Conservation (phyloP, 2,888 invertebrate genomes). For the Deroplatys truncata region DNA sequence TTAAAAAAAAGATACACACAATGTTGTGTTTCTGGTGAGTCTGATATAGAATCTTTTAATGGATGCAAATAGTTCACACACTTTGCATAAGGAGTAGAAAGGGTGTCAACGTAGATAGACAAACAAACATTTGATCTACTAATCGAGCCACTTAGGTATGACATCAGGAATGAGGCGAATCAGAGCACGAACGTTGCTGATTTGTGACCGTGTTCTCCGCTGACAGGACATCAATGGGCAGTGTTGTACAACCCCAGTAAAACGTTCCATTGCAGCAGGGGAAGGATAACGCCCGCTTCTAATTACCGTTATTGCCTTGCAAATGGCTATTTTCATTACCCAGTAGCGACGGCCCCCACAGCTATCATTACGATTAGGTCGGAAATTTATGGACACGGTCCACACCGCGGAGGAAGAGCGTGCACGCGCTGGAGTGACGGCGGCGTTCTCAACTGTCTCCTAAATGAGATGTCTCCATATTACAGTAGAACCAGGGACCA, state of each 20-base stretch:
- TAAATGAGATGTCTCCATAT: background rate
- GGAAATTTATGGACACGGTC: constrained; percentile 21
- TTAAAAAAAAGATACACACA: too few species aligned
- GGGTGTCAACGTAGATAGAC: too few species aligned
- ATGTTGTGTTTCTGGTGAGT: too few species aligned
- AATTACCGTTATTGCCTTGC: constrained; percentile 28
- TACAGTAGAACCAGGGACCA: too few species aligned
- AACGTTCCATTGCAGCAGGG: background rate
- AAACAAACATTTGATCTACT: too few species aligned
- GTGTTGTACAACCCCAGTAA: background rate
- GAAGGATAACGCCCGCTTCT: constrained; percentile 9
- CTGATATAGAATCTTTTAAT: too few species aligned
- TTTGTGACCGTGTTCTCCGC: background rate
- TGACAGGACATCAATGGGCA: background rate
- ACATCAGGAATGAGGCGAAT: too few species aligned
- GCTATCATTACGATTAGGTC: constrained; percentile 22
- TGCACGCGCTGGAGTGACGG: too few species aligned
- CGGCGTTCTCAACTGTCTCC: background rate
- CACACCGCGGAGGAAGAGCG: background rate
- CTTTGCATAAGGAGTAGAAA: too few species aligned
- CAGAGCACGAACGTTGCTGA: background rate
- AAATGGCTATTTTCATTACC: constrained; percentile 28
- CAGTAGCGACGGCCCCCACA: constrained; percentile 29
- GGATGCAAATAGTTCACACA: too few species aligned
- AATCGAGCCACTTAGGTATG: too few species aligned